phyloP scores from a whole-genome alignment of 2,888 invertebrate genomes.

The Cryptocephalus primarius region DNA sequence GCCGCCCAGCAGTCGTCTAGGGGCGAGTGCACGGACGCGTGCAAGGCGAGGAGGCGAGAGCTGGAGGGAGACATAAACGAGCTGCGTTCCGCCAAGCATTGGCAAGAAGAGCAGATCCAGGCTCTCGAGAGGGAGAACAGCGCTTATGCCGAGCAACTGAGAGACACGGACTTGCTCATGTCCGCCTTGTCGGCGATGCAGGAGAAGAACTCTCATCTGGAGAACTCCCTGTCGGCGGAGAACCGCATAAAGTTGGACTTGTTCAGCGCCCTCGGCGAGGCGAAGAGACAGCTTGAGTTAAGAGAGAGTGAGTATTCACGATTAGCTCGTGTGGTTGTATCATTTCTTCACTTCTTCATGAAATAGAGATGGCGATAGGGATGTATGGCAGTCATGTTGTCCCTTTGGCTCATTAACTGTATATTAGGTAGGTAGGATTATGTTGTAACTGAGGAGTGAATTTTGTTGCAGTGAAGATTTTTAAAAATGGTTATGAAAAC shows the following conservation, averaged over 20 bases:
- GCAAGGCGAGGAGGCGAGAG: constrained; percentile 43
- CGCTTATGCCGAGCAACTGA: constrained; percentile 33
- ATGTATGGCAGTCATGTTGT: too few relatives aligned
- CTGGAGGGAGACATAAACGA: constrained; percentile 51
- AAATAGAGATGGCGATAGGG: too few relatives aligned
- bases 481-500: too few relatives aligned
- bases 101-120: constrained; percentile 47
- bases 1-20: constrained; percentile 29
- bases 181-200: constrained; percentile 72
- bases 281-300: constrained; percentile 80
- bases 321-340: too few relatives aligned
- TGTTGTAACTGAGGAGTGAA: too few relatives aligned
- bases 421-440: too few relatives aligned
- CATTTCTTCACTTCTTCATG: too few relatives aligned
- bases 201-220: constrained; percentile 85
- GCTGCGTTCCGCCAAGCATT: constrained; percentile 44
- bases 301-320: constrained; percentile 58
- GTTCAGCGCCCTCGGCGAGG: constrained; percentile 93
- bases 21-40: constrained; percentile 35
- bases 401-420: too few relatives aligned
- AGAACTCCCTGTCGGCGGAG: constrained; percentile 90
- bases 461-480: too few relatives aligned
- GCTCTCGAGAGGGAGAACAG: constrained; percentile 45
- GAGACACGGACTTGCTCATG: constrained; percentile 66
- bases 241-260: constrained; percentile 96